Base-by-base conservation (phyloP, 2,888 invertebrate species). In the Eristalis arbustorum region DNA sequence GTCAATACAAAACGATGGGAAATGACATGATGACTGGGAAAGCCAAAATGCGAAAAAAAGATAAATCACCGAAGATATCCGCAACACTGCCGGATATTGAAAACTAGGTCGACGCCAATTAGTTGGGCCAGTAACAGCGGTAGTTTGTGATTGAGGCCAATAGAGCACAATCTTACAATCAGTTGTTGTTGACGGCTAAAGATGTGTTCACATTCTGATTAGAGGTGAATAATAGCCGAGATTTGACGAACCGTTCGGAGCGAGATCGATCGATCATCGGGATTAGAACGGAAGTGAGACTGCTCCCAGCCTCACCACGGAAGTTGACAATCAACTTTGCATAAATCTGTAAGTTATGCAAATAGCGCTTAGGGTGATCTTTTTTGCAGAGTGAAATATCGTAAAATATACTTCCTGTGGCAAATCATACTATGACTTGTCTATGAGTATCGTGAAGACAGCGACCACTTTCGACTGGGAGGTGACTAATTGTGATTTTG, bases 1-100 rank as follows among this genome's bases (percentile, higher is more conserved):
- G 69, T 76, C 77, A 85, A 85, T 77, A 64, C 72, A 59, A 85
- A 25, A 57, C 68, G 34, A 72, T 80, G 74, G 61, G 77, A 81
- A 79, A 56, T 76, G 37, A 34, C 25, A 73, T 76, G 37, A 34
- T 34, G 69, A 49, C 40, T 62, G 42, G 62, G 37, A 61, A 67
- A 37, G 49, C 18, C 37, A 40, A n/a, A 40, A n/a, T 37, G 56
- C 18, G 31, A 76, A 72, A 72, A 64, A 40, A 8, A 57, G 25
- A 28, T 64, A 42, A 18, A 66, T 49, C n/a, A 23, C 40, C 31
- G 6, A 31, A 23, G 59, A 42, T 75, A 84, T 80, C 84, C 80
- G 76, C 80, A 75, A 75, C 61, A 75, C 72, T 80, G 40, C 66
- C 69, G 61, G 69, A 61, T 72, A 75, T 72, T 62, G 13, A 23